phyloP scores from a whole-genome alignment of 2,113 vertebrate genomes.

The Gorsachius goisagi region DNA sequence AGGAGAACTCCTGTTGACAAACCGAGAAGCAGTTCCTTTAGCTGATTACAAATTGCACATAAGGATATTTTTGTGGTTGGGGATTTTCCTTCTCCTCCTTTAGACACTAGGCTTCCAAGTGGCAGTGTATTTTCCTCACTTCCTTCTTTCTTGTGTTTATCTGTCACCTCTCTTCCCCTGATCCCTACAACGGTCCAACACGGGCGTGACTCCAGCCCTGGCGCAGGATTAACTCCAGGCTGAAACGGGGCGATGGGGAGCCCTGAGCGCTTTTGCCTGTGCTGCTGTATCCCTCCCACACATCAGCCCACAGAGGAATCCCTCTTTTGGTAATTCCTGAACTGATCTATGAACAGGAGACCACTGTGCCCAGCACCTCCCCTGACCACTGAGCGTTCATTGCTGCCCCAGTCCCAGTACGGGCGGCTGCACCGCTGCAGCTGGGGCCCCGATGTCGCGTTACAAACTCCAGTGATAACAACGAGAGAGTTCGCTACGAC shows the following conservation, averaged over 20 bases:
- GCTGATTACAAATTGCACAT: not conserved
- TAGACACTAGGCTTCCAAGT: not conserved
- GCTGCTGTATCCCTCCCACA: not conserved
- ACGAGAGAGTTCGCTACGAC: not conserved
- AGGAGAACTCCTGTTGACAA: not conserved
- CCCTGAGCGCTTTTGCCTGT: not conserved
- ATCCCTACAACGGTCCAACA: fast-evolving
- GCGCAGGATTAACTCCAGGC: not conserved
- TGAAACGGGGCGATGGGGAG: not conserved
- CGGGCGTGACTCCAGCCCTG: not conserved
- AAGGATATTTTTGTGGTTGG: not conserved
- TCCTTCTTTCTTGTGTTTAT: not conserved
- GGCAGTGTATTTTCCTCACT: fast-evolving
- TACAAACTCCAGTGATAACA: not conserved
- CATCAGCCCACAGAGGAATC: not conserved
- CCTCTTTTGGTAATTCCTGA: not conserved
- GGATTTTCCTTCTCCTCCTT: not conserved
- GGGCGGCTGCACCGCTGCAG: fast-evolving
- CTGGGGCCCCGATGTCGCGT: not conserved
- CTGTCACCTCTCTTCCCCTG: not conserved
- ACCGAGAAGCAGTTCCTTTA: not conserved
- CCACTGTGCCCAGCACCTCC: not conserved
- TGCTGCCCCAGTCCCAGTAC: not conserved
- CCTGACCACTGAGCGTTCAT: not conserved
- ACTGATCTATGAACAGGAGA: not conserved